Base-by-base conservation (phyloP, 2,888 invertebrate species). In the Lasioglossum villosulum region DNA sequence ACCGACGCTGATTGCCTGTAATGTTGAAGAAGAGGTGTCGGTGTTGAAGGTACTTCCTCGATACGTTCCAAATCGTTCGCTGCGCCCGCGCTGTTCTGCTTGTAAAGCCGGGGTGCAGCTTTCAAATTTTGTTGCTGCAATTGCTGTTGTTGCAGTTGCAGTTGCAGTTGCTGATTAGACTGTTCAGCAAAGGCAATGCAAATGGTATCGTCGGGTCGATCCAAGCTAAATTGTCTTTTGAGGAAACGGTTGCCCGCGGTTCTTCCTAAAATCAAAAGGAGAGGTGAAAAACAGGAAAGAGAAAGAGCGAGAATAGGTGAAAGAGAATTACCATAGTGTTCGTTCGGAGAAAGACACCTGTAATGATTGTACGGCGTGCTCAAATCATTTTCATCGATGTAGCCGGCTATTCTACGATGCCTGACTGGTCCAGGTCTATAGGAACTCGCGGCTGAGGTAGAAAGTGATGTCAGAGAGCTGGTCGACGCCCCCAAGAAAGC, bases 301-400 rank as follows among this genome's bases (percentile, higher is more conserved):
- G n/a, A n/a, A 4, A 52, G 8, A 6, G 23, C 2, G 48, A 6
- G 3, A 23, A 2, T 19, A 0, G 2, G 8, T 3, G 0, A 23
- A 37, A 16, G 45, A 23, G 66, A 34, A 90, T 91, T 86, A 93
- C 94, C 94, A 63, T 92, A 87, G 88, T 96, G 96, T 90, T 96
- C 96, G 87, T 97, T 97, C 12, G 97, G 97, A 91, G 97, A 97
- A 37, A 97, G 95, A 93, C 97, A 97, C 94, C 97, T 96, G 95
- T 97, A 97, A 89, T 97, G 97, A 93, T 97, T 97, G 94, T 97
- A 98, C 4, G 97, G 97, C 0, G 97, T 97, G 93, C 97, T 97
- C 73, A 97, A 95, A 92, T 97, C 97, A 90, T 96, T 96, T 89
- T 96, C 96, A 76, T 96, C 96, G 37, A 96, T 96, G 70, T 94